Evolutionary conservation across 2,888 invertebrate genomes (phyloP).

Genomic region (Drosophila gaucha): DNA sequence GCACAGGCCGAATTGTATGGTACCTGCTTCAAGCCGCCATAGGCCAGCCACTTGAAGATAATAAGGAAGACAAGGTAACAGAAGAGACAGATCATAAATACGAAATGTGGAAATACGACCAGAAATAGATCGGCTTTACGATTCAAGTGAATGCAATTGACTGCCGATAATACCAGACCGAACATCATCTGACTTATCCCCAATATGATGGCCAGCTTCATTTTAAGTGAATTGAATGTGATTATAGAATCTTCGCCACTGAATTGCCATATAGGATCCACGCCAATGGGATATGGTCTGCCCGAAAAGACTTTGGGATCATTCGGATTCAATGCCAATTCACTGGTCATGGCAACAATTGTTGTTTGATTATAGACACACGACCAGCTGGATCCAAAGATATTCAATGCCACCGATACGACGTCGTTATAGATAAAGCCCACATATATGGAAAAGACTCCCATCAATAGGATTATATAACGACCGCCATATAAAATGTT

Average conservation of each 20-base stretch:
- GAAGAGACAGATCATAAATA: slow-evolving; percentile 94
- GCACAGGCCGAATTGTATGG: slow-evolving; percentile 86
- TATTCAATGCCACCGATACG: slow-evolving; percentile 96
- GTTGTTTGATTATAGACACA: slow-evolving; percentile 86
- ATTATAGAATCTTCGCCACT: slow-evolving; percentile 94
- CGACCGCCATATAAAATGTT: slow-evolving; percentile 98
- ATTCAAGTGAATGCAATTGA: slow-evolving; percentile 90
- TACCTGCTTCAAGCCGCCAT: slow-evolving; percentile 85
- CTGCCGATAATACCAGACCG: slow-evolving; percentile 92
- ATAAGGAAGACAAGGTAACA: slow-evolving; percentile 95
- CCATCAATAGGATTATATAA: slow-evolving; percentile 98
- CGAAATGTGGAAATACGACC: slow-evolving; percentile 94
- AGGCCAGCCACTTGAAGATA: slow-evolving; percentile 94
- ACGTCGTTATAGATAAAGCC: slow-evolving; percentile 98
- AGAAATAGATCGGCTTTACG: slow-evolving; percentile 88
- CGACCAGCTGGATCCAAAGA: slow-evolving; percentile 95
- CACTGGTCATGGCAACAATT: slow-evolving; percentile 82
- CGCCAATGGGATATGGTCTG: slow-evolving; percentile 90
- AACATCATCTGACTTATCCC: slow-evolving; percentile 98
- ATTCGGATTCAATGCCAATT: slow-evolving; percentile 88
- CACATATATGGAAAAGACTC: slow-evolving; percentile 98
- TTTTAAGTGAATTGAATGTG: slow-evolving; percentile 97
- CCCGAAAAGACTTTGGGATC: slow-evolving; percentile 76
- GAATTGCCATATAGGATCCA: slow-evolving; percentile 91
- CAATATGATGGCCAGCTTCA: slow-evolving; percentile 97